Conservation (phyloP, 2,888 invertebrate species). For the Ischnus inquisitorius region DNA sequence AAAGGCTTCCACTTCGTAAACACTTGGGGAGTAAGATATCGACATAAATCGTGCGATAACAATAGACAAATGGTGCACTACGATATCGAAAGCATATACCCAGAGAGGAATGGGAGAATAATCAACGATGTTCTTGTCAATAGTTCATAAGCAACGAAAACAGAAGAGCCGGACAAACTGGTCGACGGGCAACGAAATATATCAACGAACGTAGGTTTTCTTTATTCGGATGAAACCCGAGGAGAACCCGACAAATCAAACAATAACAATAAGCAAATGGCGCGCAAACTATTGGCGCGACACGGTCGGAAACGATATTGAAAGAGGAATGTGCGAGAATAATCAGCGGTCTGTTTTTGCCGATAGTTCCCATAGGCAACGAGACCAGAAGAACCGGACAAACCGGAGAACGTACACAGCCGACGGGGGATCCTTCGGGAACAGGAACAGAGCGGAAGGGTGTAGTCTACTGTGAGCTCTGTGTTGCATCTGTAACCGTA, state of each 20-base stretch:
- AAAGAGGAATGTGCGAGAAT: not conserved
- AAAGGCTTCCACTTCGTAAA: too few species aligned
- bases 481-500: conserved; percentile 49
- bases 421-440: conserved; percentile 16
- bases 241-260: not conserved
- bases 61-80: not conserved
- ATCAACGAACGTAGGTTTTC: not conserved
- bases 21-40: too few species aligned
- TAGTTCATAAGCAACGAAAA: conserved; percentile 63
- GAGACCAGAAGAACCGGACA: conserved; percentile 73
- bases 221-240: not conserved
- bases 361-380: conserved; percentile 42
- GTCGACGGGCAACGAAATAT: conserved; percentile 38
- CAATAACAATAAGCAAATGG: conserved; percentile 5
- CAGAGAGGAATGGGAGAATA: not conserved
- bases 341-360: conserved; percentile 19
- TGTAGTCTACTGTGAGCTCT: conserved; percentile 38
- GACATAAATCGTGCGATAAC: not conserved
- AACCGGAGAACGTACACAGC: conserved; percentile 65
- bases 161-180: conserved; percentile 74
- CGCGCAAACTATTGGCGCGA: not conserved
- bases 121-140: conserved; percentile 11
- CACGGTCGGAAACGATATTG: not conserved
- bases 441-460: conserved; percentile 30
- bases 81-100: not conserved